These are phyloP conservation scores for Vespertilio murinus DNA, from an alignment of 2,797 vertebrate species.

Conservation along the genomic window DNA sequence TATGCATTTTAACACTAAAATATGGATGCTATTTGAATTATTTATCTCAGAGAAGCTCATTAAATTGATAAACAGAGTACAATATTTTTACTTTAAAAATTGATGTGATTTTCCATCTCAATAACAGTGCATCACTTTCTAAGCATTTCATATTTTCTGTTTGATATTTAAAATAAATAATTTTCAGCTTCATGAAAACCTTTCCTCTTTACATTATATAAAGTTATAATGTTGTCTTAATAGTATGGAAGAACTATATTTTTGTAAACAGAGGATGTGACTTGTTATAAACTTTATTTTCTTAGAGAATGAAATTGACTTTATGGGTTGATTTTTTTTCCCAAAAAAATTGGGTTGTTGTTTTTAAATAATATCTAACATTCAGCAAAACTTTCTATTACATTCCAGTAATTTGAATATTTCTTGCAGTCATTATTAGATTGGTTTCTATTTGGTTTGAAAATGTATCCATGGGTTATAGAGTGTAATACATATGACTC, in stretches of 20 bases:
- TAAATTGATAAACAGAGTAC: not conserved
- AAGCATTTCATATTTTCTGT: slow-evolving; percentile 7
- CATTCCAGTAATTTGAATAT: not conserved
- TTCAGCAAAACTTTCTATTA: not conserved
- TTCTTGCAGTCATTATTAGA: not conserved
- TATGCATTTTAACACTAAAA: not conserved
- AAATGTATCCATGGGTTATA: not conserved
- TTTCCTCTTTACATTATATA: not conserved
- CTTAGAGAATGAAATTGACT: not conserved
- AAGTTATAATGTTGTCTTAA: not conserved
- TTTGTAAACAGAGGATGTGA: not conserved
- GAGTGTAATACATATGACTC: not conserved
- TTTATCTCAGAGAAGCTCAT: not conserved
- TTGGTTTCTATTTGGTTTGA: not conserved
- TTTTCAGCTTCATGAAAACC: slow-evolving; percentile 4
- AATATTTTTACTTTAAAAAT: slow-evolving; percentile 25
- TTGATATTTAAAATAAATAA: slow-evolving; percentile 24
- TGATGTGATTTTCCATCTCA: slow-evolving; percentile 15
- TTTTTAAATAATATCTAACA: not conserved
- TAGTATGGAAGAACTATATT: not conserved
- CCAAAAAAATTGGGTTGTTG: no score
- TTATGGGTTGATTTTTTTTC: not conserved
- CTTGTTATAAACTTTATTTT: not conserved
- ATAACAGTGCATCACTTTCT: not conserved
- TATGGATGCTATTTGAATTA: not conserved